These are phyloP conservation scores for Suillia variegata DNA, from an alignment of 2,888 invertebrate species.

Conservation along the genomic window DNA sequence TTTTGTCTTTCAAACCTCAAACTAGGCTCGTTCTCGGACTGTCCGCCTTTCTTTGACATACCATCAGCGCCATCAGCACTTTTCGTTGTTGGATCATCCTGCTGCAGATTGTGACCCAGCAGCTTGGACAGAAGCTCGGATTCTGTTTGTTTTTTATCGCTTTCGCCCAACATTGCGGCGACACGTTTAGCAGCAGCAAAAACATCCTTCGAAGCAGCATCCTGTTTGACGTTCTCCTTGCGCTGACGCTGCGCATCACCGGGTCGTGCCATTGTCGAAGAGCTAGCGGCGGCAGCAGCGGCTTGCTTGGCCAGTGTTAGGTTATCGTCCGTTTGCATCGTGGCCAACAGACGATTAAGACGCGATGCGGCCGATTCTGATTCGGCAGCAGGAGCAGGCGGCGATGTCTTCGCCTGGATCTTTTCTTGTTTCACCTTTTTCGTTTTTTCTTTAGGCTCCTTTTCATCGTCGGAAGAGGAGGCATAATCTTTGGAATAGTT, in stretches of 20 bases:
- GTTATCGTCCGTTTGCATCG: slow-evolving; percentile 53
- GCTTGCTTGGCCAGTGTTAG: slow-evolving; percentile 29
- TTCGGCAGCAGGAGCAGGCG: not conserved
- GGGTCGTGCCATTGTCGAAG: slow-evolving; percentile 54
- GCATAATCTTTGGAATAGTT: slow-evolving; percentile 31
- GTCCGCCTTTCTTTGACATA: too few species aligned
- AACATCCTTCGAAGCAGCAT: slow-evolving; percentile 42
- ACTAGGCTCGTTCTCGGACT: slow-evolving; percentile 43
- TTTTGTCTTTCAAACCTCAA: slow-evolving; percentile 52
- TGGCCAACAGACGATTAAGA: slow-evolving; percentile 53
- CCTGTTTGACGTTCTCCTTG: slow-evolving; percentile 37
- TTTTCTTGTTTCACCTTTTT: slow-evolving; percentile 23
- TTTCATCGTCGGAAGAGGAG: slow-evolving; percentile 50
- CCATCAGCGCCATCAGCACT: too few species aligned
- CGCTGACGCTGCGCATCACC: slow-evolving; percentile 44
- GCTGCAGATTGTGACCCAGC: slow-evolving; percentile 62
- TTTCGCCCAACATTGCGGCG: slow-evolving; percentile 72
- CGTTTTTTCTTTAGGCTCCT: slow-evolving; percentile 31
- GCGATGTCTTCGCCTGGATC: not conserved
- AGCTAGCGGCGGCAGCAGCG: too few species aligned
- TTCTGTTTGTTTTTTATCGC: slow-evolving; percentile 70
- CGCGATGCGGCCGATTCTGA: slow-evolving; percentile 46
- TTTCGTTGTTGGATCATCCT: slow-evolving; percentile 14
- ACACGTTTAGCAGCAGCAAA: slow-evolving; percentile 71
- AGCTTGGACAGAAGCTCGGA: slow-evolving; percentile 75